A percentile compares a stretch with the other conserved stretches of the same genome.
Evolutionary conservation across 2,888 invertebrate genomes (phyloP).

Genomic region (Onthophagus sagittarius): DNA sequence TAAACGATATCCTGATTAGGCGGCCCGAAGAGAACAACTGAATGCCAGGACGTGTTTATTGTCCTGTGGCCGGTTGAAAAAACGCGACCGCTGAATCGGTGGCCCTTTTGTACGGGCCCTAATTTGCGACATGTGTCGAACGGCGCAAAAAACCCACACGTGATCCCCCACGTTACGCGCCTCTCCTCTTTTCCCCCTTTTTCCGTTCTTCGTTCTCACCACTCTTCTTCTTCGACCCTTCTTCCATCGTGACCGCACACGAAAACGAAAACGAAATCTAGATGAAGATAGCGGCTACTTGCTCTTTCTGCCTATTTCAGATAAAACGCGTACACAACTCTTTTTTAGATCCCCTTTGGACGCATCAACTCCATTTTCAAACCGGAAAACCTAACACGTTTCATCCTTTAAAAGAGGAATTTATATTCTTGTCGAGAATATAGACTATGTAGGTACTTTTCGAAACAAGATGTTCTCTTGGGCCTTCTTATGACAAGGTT

Average conservation of each 20-base stretch:
- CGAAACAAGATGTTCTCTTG: neutral
- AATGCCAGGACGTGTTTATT: constrained; percentile 30
- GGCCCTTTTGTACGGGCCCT: constrained; percentile 16
- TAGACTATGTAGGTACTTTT: neutral
- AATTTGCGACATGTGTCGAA: constrained; percentile 22
- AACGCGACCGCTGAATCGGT: constrained; percentile 15
- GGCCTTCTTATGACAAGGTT: neutral
- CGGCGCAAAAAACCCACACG: constrained; percentile 16
- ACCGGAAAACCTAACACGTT: neutral
- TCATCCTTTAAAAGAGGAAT: neutral
- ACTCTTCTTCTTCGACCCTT: neutral
- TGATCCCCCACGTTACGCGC: neutral
- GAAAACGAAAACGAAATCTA: constrained; percentile 8
- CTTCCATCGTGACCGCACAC: neutral
- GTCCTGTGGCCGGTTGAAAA: constrained; percentile 19
- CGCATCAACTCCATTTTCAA: neutral
- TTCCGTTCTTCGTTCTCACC: neutral
- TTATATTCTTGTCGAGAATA: neutral
- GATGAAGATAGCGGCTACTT: neutral
- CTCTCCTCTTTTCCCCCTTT: neutral
- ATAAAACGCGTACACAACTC: neutral
- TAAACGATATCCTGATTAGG: constrained; percentile 36
- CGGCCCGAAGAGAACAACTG: constrained; percentile 29
- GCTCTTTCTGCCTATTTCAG: neutral
- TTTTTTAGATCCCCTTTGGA: neutral